A percentile compares a stretch with the other conserved stretches of the same genome.
Evolutionary conservation across 2,888 invertebrate genomes (phyloP).

Genomic region (Phaedon cochleariae): DNA sequence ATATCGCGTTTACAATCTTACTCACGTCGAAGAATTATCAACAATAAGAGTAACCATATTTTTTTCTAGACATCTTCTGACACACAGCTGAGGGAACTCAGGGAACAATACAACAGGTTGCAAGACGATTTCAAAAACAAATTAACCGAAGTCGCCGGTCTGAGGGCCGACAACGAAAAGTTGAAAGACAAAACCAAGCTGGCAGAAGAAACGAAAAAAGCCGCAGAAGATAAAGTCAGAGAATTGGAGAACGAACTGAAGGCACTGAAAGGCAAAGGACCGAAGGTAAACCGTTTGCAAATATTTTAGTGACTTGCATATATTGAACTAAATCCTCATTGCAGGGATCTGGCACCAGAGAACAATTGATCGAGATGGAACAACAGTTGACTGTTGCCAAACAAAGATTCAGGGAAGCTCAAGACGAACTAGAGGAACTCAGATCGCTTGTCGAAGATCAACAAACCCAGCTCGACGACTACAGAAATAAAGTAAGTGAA

Average conservation of each 20-base stretch:
- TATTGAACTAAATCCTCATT: constrained; percentile 50
- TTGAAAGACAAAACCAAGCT: constrained; percentile 61
- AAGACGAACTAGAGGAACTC: constrained; percentile 70
- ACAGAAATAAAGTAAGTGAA: constrained; percentile 72
- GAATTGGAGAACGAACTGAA: constrained; percentile 67
- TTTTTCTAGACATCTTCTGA: constrained; percentile 63
- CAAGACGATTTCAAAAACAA: constrained; percentile 76
- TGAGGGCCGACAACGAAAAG: constrained; percentile 65
- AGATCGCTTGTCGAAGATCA: constrained; percentile 71
- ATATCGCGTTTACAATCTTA: too few species aligned
- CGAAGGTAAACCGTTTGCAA: constrained; percentile 33
- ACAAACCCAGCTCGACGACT: constrained; percentile 73
- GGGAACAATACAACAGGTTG: constrained; percentile 69
- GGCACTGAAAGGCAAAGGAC: constrained; percentile 56
- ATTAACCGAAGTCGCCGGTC: constrained; percentile 70
- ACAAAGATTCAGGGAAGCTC: constrained; percentile 66
- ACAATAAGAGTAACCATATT: too few species aligned
- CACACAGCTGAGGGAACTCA: constrained; percentile 67
- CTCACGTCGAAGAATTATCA: too few species aligned
- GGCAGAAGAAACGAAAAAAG: constrained; percentile 63
- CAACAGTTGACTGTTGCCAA: constrained; percentile 65
- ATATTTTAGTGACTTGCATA: not conserved
- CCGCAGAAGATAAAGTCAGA: constrained; percentile 68
- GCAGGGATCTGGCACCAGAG: constrained; percentile 60
- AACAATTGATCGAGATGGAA: constrained; percentile 71